Conservation (phyloP, 1,140 invertebrate species). For the Drosophila serrata region DNA sequence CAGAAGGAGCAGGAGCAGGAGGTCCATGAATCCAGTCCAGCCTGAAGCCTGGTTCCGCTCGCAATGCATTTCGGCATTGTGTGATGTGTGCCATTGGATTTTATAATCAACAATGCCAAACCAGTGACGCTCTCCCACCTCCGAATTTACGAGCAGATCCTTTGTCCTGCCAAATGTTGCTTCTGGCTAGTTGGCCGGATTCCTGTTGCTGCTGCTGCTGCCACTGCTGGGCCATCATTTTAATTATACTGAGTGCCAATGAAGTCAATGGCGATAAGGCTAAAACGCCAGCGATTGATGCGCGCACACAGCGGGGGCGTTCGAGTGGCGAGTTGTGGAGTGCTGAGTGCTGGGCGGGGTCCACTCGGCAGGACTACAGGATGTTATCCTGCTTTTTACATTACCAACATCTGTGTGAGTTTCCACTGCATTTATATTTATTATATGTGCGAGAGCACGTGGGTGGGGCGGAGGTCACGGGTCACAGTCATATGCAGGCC, state of each 20-base stretch:
- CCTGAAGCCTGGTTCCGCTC: conserved; percentile 54
- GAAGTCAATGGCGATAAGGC: conserved; percentile 82
- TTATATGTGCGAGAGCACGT: conserved; percentile 42
- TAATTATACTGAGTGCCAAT: conserved; percentile 84
- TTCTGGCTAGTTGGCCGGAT: conserved; percentile 31
- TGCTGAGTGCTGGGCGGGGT: conserved; percentile 3
- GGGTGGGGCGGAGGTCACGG: conserved; percentile 36
- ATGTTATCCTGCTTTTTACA: conserved; percentile 67
- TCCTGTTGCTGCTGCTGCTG: conserved; percentile 27
- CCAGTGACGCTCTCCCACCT: conserved; percentile 49
- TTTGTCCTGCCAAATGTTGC: conserved; percentile 59
- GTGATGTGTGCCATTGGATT: conserved; percentile 73
- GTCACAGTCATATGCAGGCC: conserved; percentile 67
- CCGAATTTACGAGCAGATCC: conserved; percentile 18
- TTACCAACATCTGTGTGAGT: conserved; percentile 76
- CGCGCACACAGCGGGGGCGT: conserved; percentile 31
- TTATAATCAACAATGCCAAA: conserved; percentile 82
- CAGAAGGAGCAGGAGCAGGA: conserved; percentile 1
- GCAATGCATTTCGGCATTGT: conserved; percentile 72
- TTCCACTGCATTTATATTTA: conserved; percentile 82
- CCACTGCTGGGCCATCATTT: conserved; percentile 74
- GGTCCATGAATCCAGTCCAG: conserved; percentile 18
- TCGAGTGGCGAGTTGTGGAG: conserved; percentile 13
- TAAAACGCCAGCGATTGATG: conserved; percentile 75
- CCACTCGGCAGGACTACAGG: conserved; percentile 22